Base-by-base conservation (phyloP, 2,113 vertebrate species). In the Entomyzon cyanotis region DNA sequence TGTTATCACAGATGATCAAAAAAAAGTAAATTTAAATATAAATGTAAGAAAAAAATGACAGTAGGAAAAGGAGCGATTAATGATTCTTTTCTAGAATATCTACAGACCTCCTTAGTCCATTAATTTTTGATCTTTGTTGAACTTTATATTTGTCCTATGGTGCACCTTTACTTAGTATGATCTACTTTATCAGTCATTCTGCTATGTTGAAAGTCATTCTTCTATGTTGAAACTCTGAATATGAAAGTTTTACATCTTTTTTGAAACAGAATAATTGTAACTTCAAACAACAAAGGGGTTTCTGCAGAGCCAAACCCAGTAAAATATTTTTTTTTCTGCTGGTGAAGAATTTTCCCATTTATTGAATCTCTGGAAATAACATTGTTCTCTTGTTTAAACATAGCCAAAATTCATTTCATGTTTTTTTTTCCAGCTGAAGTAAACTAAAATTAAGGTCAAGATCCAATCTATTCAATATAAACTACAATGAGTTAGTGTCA, bases 371-470 rank as follows among this genome's bases (percentile, higher is more conserved):
- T 76, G 37, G 33, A 79, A 87, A 75, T 33, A 71, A 4, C 24
- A 65, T 50, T 87, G 35, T 71, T 87, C 77, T 86, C n/a, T 33
- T 81, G 75, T 28, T 95, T 78, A 84, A 95, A 87, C 4, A 6
- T 14, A 60, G 22, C 4, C 21, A 86, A 93, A 87, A 71, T 31
- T 16, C 9, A 9, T 31, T 33, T 39, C 39, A 39, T 46, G 44
- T 19, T 4, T 37, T 11, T 39, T 49, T 18, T 59, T 35, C 58
- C 18, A 60, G 46, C 28, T 13, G 30, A 77, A 89, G 59, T 65
- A 79, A 95, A 89, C 25, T 84, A 65, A 92, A 86, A 91, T 91
- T 78, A 94, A 78, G 68, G 76, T 93, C 42, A 69, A 90, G 75
- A 76, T 87, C 49, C 55, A 69, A 49, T 60, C 59, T 87, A 31